These are phyloP conservation scores for Papilio aristodemus DNA, from an alignment of 1,140 invertebrate species.

Conservation along the genomic window DNA sequence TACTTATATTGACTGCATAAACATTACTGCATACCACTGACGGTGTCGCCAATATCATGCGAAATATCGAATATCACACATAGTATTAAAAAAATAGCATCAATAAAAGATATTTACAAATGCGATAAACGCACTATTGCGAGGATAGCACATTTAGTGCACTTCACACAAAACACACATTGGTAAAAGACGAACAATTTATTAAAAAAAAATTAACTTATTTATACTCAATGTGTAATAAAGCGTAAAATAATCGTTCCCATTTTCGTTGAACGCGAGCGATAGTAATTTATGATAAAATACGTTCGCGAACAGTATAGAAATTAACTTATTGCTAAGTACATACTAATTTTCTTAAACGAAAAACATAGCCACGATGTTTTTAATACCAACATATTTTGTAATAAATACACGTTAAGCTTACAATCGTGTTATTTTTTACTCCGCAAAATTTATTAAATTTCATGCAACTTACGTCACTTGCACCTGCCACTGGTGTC, in stretches of 20 bases:
- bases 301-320: neutral
- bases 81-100: no score
- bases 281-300: constrained; percentile 1
- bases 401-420: constrained; percentile 8
- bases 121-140: no score
- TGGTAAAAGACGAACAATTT: no score
- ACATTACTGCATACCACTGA: neutral
- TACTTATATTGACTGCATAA: constrained; percentile 1
- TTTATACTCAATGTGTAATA: neutral
- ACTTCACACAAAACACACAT: no score
- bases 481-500: constrained; percentile 24
- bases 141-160: no score
- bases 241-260: neutral
- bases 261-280: neutral
- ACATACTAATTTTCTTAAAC: constrained; percentile 4
- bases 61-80: neutral
- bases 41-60: neutral
- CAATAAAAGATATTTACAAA: no score
- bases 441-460: constrained; percentile 23
- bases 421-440: constrained; percentile 12
- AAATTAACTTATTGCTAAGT: constrained; percentile 18
- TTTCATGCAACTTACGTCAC: constrained; percentile 23
- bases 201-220: neutral
- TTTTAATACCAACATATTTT: constrained; percentile 17
- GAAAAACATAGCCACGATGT: neutral